phyloP scores from a whole-genome alignment of 1,140 invertebrate genomes.

The Charaxes varanes region DNA sequence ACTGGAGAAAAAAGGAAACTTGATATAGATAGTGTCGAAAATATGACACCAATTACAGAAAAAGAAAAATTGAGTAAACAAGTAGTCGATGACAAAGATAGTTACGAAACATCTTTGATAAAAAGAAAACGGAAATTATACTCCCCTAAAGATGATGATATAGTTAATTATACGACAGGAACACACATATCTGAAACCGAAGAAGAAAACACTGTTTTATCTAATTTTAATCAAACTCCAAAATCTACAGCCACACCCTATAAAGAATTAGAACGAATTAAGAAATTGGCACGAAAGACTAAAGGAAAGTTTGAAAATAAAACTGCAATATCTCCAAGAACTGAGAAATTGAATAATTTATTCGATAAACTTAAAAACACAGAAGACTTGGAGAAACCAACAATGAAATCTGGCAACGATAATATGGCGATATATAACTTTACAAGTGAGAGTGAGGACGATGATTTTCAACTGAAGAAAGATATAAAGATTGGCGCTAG shows the following conservation, averaged over 20 bases:
- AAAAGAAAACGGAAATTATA: conserved; percentile 52
- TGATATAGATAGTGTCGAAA: conserved; percentile 14
- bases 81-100: too few relatives aligned
- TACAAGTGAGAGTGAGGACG: conserved; percentile 50
- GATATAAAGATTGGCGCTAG: not conserved
- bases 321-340: conserved; percentile 30
- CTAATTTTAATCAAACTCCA: conserved; percentile 10
- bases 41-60: conserved; percentile 32
- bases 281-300: conserved; percentile 24
- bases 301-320: conserved; percentile 21
- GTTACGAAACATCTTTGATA: conserved; percentile 21
- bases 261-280: conserved; percentile 43
- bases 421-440: conserved; percentile 39
- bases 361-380: conserved; percentile 46
- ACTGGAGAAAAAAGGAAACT: conserved; percentile 26
- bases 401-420: conserved; percentile 11
- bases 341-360: conserved; percentile 34
- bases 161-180: conserved; percentile 18
- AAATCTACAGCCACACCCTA: conserved; percentile 31
- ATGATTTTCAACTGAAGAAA: conserved; percentile 35
- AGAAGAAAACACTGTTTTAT: conserved; percentile 19
- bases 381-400: conserved; percentile 23
- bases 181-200: conserved; percentile 14
- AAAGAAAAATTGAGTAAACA: too few relatives aligned
- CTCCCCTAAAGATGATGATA: conserved; percentile 43